Evolutionary conservation across 2,113 vertebrate species (phyloP).

Genomic region (Ramphastos sulfuratus): DNA sequence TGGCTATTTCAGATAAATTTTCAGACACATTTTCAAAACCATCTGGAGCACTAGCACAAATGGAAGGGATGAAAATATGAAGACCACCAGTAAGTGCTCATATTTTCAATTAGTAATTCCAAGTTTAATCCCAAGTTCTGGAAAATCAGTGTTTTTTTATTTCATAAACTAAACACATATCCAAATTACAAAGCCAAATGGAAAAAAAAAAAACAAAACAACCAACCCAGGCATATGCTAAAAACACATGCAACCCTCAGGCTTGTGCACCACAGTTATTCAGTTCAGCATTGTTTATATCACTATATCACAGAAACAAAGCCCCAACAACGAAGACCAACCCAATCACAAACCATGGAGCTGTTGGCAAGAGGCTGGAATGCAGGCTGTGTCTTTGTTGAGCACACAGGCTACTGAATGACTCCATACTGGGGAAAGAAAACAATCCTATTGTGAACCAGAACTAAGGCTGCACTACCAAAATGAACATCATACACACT

Average conservation of each 20-base stretch:
- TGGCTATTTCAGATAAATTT: neutral
- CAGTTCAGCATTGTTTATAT: slow-evolving; percentile 33
- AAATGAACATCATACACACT: neutral
- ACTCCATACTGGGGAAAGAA: neutral
- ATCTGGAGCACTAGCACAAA: neutral
- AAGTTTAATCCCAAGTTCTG: neutral
- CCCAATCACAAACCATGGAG: neutral
- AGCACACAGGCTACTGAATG: neutral
- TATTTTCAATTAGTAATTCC: neutral
- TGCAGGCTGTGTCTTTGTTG: neutral
- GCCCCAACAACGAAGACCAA: neutral
- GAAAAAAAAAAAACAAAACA: neutral
- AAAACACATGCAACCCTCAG: neutral
- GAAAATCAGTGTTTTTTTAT: neutral
- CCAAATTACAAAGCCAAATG: slow-evolving; percentile 6
- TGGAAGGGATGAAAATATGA: neutral
- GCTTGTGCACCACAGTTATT: neutral
- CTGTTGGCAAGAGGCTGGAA: neutral
- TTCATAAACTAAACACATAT: neutral
- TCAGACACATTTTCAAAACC: neutral
- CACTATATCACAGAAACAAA: neutral
- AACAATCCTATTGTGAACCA: neutral
- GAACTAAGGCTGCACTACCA: neutral
- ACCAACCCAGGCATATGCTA: neutral
- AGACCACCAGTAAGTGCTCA: neutral